Base-by-base conservation (phyloP, 92 coral and sea anemone species). In the Zoanthus gigantus region DNA sequence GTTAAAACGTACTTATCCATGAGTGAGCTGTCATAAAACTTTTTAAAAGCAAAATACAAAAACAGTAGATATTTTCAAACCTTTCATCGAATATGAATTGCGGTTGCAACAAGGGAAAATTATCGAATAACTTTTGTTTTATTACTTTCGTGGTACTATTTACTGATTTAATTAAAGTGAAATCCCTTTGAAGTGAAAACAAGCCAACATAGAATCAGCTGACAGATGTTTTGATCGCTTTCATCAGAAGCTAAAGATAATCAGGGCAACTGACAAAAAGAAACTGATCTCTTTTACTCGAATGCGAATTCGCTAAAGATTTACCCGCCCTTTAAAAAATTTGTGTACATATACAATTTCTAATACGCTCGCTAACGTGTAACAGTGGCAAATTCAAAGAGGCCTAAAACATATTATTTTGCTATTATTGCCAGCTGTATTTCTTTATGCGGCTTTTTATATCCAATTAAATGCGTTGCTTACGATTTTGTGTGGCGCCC, bases 251-350 rank as follows among this genome's bases (percentile, higher is more conserved):
- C 28, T 32, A 50, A 81, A 46, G 52, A 81, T 67, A 63, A 46
- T 37, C 32, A 18, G 53, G 13, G 12, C 34, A 29, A 53, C 8
- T 28, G 85, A 80, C 85, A 65, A 42, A 45, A 80, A 28, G 73
- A 50, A 66, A 63, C 47, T 66, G 85, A 81, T 66, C 85, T 68
- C 75, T 81, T 81, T 67, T 68, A 45, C 85, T 65, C 85, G 46
- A 81, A 45, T 34, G 46, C 50, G 67, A 81, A 77, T 81, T 81
- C 75, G 85, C 75, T 56, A 47, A 8, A 9, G 63, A 63, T 81
- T 81, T 65, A 53, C 85, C 74, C 85, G 85, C 85, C 75, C 85
- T 81, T 81, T 81, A 81, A 76, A 63, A 81, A 81, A 74, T 81
- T 81, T 81, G 85, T 81, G 85, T 67, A 67, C 85, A 81, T 52